Base-by-base conservation (phyloP, 2,888 invertebrate genomes). In the Globia sparganii region DNA sequence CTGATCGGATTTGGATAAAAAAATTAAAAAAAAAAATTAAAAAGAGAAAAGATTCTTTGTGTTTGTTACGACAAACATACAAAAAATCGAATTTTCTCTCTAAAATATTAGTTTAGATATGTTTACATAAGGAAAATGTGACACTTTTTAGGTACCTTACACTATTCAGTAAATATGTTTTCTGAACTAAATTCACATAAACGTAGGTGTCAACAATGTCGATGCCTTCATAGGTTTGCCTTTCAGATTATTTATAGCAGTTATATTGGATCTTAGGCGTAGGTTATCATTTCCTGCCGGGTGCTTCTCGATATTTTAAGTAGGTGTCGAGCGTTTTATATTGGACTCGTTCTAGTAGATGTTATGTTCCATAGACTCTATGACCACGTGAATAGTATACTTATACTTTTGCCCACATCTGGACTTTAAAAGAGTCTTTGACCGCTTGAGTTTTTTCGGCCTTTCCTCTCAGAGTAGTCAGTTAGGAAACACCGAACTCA, bases 241-340 rank as follows among this genome's bases (percentile, higher is more conserved):
- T 28, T 37, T 46, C 13, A 25, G 34, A 25, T 72, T 72, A 61
- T 66, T 53, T 43, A 37, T 66, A 46, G 79, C 34, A 15, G 37
- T 53, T 25, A 59, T 15, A 53, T 53, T 46, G 43, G 8, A 21
- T 15, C 3, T 21, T 2, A 15, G 13, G 18, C 25, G 46, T 18
- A 34, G 5, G 34, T 18, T 1, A 59, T 59, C 2, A 49, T 53
- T 59, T 49, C 2, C 46, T 49, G n/a, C 2, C n/a, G 21, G 46
- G 31, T 21, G 18, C 1, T 66, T 13, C 25, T 34, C 28, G 21
- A 21, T 21, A 53, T 53, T 78, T 78, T 3, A 31, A 31, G 40
- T 34, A 25, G 56, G 21, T 62, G 21, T 21, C n/a, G 21, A 62
- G 18, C 5, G 6, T 28, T 58, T 67, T 31, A 61, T 53, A 53